Evolutionary conservation across 2,113 vertebrate species (phyloP).

Genomic region (Atractosteus spatula): DNA sequence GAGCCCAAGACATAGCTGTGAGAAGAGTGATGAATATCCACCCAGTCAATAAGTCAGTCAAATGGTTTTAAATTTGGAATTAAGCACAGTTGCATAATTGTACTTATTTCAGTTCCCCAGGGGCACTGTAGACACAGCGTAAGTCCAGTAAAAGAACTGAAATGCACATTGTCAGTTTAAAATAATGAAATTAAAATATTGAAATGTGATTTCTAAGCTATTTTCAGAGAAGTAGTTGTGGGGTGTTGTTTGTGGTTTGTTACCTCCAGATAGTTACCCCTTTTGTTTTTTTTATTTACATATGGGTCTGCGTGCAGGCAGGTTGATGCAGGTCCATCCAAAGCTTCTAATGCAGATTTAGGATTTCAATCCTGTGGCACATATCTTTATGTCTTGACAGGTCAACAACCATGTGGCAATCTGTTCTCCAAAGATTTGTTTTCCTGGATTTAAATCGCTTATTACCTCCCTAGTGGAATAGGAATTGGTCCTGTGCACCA

Average conservation of each 20-base stretch:
- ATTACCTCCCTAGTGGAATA: conserved; percentile 30
- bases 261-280: not conserved
- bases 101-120: too few relatives aligned
- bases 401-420: conserved; percentile 45
- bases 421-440: conserved; percentile 45
- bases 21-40: too few relatives aligned
- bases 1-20: too few relatives aligned
- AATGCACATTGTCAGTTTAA: too few relatives aligned
- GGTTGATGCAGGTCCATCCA: conserved; percentile 51
- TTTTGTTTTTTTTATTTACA: conserved; percentile 31
- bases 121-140: too few relatives aligned
- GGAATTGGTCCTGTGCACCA: conserved; percentile 28
- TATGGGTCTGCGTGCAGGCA: conserved; percentile 50
- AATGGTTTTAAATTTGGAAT: too few relatives aligned
- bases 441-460: conserved; percentile 51
- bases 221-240: not conserved
- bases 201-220: too few relatives aligned
- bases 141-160: too few relatives aligned
- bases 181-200: too few relatives aligned
- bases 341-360: conserved; percentile 68
- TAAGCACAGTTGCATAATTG: too few relatives aligned
- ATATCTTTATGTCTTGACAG: conserved; percentile 53
- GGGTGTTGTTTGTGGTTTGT: not conserved
- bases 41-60: too few relatives aligned
- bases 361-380: conserved; percentile 57